These are phyloP conservation scores for Seriola quinqueradiata DNA, from an alignment of 2,113 vertebrate genomes.

Conservation along the genomic window DNA sequence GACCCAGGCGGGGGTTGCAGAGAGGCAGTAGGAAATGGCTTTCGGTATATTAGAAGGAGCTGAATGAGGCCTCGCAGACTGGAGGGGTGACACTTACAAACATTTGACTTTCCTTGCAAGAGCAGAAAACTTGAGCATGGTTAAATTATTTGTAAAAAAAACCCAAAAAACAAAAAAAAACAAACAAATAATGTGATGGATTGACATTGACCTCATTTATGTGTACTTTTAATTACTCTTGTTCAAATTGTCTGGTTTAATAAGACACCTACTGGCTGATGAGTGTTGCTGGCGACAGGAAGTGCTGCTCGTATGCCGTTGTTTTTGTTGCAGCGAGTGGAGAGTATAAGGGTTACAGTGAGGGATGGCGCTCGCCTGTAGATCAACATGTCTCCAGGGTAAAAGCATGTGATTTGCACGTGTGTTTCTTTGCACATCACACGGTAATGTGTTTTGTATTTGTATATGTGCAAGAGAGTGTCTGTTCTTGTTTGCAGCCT, in stretches of 20 bases:
- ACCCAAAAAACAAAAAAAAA: neutral
- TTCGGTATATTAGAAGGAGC: slow-evolving; percentile 54
- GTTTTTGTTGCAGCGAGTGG: slow-evolving; percentile 2
- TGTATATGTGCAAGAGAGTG: slow-evolving; percentile 18
- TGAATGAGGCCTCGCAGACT: slow-evolving; percentile 36
- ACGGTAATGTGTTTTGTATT: slow-evolving; percentile 22
- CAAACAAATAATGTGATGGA: neutral
- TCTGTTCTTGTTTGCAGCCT: slow-evolving; percentile 33
- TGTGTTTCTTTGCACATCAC: slow-evolving; percentile 46
- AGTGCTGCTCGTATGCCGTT: neutral
- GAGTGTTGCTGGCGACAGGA: slow-evolving; percentile 16
- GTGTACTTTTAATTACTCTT: slow-evolving; percentile 41
- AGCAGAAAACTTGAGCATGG: slow-evolving; percentile 23
- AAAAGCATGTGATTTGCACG: slow-evolving; percentile 24
- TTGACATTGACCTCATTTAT: slow-evolving; percentile 19
- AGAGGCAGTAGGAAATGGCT: slow-evolving; percentile 50
- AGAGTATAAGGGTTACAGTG: neutral
- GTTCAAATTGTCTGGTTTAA: slow-evolving; percentile 38
- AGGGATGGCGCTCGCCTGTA: slow-evolving; percentile 25
- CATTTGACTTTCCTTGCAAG: slow-evolving; percentile 32
- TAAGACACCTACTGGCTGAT: slow-evolving; percentile 24
- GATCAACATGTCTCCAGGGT: slow-evolving; percentile 40
- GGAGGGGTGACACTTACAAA: slow-evolving; percentile 39
- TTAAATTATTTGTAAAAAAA: neutral
- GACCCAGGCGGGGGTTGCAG: slow-evolving; percentile 65